Evolutionary conservation across 1,140 invertebrate genomes (phyloP).

Genomic region (Dendrolimus kikuchii): DNA sequence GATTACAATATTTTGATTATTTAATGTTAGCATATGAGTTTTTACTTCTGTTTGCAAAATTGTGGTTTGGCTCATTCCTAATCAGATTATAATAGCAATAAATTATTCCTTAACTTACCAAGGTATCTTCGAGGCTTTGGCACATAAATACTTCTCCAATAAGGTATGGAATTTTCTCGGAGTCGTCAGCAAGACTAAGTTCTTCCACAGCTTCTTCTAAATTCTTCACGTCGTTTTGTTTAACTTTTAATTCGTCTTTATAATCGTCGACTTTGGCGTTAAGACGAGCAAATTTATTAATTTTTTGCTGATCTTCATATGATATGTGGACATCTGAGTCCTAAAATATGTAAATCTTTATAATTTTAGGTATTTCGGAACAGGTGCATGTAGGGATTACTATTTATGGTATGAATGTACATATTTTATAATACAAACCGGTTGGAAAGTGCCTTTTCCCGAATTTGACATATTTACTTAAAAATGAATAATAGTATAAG

Average conservation of each 20-base stretch:
- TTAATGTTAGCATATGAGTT: too few relatives aligned
- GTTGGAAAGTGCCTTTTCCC: constrained; percentile 61
- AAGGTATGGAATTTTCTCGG: constrained; percentile 86
- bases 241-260: constrained; percentile 91
- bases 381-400: too few relatives aligned
- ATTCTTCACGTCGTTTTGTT: constrained; percentile 93
- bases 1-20: too few relatives aligned
- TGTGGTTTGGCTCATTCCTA: too few relatives aligned
- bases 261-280: constrained; percentile 94
- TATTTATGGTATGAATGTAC: too few relatives aligned
- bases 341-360: constrained; percentile 57
- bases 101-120: constrained; percentile 67
- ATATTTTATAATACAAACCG: constrained; percentile 26
- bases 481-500: too few relatives aligned
- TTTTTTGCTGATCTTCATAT: constrained; percentile 97
- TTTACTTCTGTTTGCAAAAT: too few relatives aligned
- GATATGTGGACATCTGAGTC: constrained; percentile 95
- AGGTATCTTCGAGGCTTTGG: constrained; percentile 81
- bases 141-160: constrained; percentile 93
- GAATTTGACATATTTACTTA: constrained; percentile 36
- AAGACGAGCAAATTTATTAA: constrained; percentile 95
- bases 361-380: too few relatives aligned
- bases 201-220: constrained; percentile 94
- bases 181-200: constrained; percentile 86
- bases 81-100: not conserved